Conservation (phyloP, 2,113 vertebrate genomes). For the Zosterops japonicus region DNA sequence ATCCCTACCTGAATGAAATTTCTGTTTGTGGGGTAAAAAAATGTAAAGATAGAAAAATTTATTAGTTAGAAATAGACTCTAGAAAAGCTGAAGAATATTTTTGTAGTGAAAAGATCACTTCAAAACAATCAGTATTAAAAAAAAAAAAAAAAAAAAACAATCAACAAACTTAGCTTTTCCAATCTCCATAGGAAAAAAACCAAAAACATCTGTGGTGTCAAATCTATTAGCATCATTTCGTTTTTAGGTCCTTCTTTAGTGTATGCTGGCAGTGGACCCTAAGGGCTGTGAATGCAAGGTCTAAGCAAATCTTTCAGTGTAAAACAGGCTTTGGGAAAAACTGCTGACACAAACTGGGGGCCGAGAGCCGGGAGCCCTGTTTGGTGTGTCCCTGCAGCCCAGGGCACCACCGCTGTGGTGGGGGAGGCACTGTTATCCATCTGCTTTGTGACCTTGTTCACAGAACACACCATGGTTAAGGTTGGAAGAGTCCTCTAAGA, state of each 20-base stretch:
- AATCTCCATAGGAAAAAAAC: not conserved
- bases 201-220: not conserved
- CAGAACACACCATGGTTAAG: not conserved
- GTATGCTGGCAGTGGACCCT: not conserved
- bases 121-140: not conserved
- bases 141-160: not conserved
- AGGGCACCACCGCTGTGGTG: accelerated
- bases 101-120: not conserved
- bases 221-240: not conserved
- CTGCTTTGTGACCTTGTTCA: not conserved
- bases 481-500: not conserved
- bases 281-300: not conserved
- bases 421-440: accelerated
- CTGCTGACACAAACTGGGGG: not conserved
- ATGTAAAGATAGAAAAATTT: not conserved
- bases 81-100: not conserved
- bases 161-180: not conserved
- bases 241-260: not conserved
- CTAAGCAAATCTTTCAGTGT: not conserved
- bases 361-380: not conserved
- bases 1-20: not conserved
- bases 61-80: not conserved
- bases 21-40: not conserved
- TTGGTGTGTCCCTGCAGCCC: not conserved
- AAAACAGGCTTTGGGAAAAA: not conserved